Percentiles rank a stretch among this genome's conserved stretches.
Evolutionary conservation across 2,888 invertebrate genomes (phyloP).

Genomic region (Clanis bilineata): DNA sequence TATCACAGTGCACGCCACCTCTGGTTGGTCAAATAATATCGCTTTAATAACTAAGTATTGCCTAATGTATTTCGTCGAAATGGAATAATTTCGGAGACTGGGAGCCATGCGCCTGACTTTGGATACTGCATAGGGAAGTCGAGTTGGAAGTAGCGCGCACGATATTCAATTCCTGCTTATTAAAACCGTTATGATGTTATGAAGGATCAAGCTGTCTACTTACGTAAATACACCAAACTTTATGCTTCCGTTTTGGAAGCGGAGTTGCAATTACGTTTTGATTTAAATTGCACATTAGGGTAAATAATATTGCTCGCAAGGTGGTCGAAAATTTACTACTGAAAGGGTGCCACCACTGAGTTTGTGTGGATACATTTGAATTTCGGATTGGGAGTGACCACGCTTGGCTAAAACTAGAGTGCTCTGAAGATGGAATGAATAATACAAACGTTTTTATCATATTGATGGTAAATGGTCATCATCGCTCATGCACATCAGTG

Average conservation of each 20-base stretch:
- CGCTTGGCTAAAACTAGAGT: neutral
- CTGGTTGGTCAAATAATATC: slow-evolving; percentile 76
- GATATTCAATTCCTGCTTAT: slow-evolving; percentile 65
- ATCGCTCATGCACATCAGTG: too few relatives aligned
- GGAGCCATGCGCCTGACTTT: slow-evolving; percentile 57
- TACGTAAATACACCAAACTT: slow-evolving; percentile 5
- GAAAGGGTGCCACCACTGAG: neutral
- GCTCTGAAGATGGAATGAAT: too few relatives aligned
- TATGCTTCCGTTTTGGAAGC: slow-evolving; percentile 9
- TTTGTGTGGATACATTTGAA: neutral
- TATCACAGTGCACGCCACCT: slow-evolving; percentile 72
- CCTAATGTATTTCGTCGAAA: slow-evolving; percentile 76
- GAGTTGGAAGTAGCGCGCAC: slow-evolving; percentile 45
- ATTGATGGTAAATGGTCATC: neutral
- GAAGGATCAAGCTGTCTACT: slow-evolving; percentile 2
- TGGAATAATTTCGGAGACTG: slow-evolving; percentile 62
- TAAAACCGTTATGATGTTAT: slow-evolving; percentile 38
- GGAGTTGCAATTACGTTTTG: slow-evolving; percentile 9
- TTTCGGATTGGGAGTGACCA: neutral
- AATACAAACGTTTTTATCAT: too few relatives aligned
- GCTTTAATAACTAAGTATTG: slow-evolving; percentile 75
- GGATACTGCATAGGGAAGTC: slow-evolving; percentile 59
- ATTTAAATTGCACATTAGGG: slow-evolving; percentile 8
- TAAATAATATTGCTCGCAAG: neutral
- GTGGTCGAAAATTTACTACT: neutral